Percentiles rank a stretch among this genome's conserved stretches.
Evolutionary conservation across 2,113 vertebrate species (phyloP).

Genomic region (Caranx melampygus): DNA sequence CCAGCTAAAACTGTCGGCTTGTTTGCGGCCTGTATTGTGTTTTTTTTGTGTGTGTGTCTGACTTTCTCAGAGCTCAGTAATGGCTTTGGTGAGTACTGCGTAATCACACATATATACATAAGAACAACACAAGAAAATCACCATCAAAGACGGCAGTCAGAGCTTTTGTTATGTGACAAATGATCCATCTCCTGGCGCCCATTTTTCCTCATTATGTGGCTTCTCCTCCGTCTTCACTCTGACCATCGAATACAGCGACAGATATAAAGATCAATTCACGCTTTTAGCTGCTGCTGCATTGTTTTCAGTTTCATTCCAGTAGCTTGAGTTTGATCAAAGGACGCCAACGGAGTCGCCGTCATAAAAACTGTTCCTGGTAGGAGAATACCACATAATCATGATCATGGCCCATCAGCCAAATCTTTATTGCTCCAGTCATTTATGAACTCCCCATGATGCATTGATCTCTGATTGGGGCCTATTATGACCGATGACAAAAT

Average conservation of each 20-base stretch:
- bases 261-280: neutral
- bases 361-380: constrained; percentile 32
- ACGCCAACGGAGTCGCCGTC: neutral
- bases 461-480: constrained; percentile 61
- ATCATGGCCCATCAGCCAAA: constrained; percentile 51
- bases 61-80: neutral
- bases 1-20: neutral
- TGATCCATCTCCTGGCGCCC: neutral
- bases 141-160: neutral
- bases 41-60: neutral
- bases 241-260: constrained; percentile 10
- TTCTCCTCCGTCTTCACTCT: neutral
- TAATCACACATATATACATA: neutral
- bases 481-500: constrained; percentile 62
- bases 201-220: neutral
- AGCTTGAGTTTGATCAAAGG: constrained; percentile 25
- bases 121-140: constrained; percentile 6
- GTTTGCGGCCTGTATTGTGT: neutral
- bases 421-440: constrained; percentile 59
- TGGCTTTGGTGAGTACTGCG: neutral
- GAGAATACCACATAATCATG: constrained; percentile 49
- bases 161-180: neutral
- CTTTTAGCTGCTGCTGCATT: neutral
- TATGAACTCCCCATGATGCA: constrained; percentile 54
- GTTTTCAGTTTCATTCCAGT: constrained; percentile 10